Evolutionary conservation across 2,797 vertebrate species (phyloP), one percentile per base, ranked within the genome.

Genomic region (Pseudomugil gertrudae): DNA sequence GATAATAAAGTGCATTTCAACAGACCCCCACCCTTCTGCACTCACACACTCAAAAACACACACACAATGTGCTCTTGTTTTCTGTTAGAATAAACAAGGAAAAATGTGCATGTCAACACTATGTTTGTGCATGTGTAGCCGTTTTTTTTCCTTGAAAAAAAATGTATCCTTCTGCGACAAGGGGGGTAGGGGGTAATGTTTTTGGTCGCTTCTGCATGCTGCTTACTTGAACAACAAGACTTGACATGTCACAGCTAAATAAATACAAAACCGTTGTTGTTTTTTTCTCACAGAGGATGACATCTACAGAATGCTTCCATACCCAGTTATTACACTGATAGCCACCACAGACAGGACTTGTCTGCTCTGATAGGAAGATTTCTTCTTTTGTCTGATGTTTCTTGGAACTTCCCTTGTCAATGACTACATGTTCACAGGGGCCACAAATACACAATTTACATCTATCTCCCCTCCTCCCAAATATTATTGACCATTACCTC

Each of bases 191-290:
- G 60, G 66, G 72, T 57, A 68, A 40, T 71, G 74, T 76, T 75
- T 84, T 86, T 77, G 64, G 86, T 82, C 83, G 84, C 84, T 87
- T 90, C 81, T 86, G 88, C 90, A 91, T 88, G 88, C 87, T 86
- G 85, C 69, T 76, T 77, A 83, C 87, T 86, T 87, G 81, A 89
- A 92, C 88, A 94, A 92, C 90, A 89, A 90, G 79, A 71, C 86
- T 84, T 87, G 89, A 89, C 89, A 87, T 92, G 90, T 88, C 88
- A 82, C 53, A 72, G 84, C 76, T 82, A 87, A 91, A 89, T 84
- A 90, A 87, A 89, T 81, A 89, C 83, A 90, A 90, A 88, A 84
- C 72, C 76, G 50, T 78, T 87, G 71, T 85, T 86, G 69, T 83
- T 86, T 85, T n/a, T 76, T 70, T 69, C 60, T 68, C 57, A 70